Percentiles rank a stretch among this genome's conserved stretches.
Evolutionary conservation across 2,113 vertebrate genomes (phyloP).

Genomic region (Alosa alosa): DNA sequence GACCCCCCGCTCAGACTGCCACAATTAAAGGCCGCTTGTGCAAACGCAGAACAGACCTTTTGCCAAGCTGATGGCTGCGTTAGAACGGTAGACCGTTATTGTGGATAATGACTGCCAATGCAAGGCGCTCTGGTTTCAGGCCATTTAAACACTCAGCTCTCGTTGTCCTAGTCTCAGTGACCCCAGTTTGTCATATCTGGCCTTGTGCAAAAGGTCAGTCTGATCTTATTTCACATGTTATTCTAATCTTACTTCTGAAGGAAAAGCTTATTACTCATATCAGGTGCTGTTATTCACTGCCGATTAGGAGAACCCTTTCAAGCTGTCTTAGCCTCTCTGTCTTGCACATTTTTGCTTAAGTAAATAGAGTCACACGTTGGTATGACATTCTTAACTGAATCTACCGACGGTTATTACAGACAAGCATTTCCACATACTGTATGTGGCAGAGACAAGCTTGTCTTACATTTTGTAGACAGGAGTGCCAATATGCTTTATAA

Average conservation of each 20-base stretch:
- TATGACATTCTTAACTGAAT: background rate
- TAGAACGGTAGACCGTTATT: constrained; percentile 37
- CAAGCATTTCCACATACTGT: background rate
- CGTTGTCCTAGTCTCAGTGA: constrained; percentile 40
- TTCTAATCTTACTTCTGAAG: constrained; percentile 47
- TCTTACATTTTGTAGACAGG: background rate
- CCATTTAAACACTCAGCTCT: constrained; percentile 26
- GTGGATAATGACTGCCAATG: constrained; percentile 52
- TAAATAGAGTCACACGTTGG: background rate
- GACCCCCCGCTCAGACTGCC: constrained; percentile 50
- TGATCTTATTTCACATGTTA: constrained; percentile 40
- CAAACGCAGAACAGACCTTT: constrained; percentile 55
- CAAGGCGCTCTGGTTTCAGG: constrained; percentile 47
- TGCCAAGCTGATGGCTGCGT: constrained; percentile 43
- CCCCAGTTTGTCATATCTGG: constrained; percentile 36
- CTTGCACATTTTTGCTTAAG: background rate
- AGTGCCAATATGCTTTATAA: background rate
- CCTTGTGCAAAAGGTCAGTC: constrained; percentile 46
- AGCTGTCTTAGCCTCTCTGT: background rate
- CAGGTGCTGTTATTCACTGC: background rate
- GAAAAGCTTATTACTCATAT: background rate
- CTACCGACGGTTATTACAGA: background rate
- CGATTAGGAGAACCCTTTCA: background rate
- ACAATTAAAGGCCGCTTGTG: constrained; percentile 56
- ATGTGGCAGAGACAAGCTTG: background rate